Percentiles rank a stretch among this genome's conserved stretches.
Evolutionary conservation across 2,888 invertebrate genomes (phyloP).

Genomic region (Oligia latruncula): DNA sequence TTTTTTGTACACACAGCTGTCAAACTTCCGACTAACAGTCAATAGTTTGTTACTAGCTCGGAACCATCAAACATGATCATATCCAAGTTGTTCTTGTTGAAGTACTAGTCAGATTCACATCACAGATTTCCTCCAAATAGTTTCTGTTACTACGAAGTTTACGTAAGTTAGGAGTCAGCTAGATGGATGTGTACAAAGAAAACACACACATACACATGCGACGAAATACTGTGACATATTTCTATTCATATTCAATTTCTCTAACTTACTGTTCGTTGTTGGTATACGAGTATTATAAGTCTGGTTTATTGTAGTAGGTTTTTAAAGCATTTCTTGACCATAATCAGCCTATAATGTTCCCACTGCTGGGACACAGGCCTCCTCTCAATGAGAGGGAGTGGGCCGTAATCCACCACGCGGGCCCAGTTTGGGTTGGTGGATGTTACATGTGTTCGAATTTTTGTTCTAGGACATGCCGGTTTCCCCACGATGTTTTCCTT

Average conservation of each 20-base stretch:
- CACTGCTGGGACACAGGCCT: no score
- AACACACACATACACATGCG: not conserved
- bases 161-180: slow-evolving; percentile 52
- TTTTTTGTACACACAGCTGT: not conserved
- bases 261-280: not conserved
- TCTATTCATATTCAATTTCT: not conserved
- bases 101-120: slow-evolving; percentile 47
- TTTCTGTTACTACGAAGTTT: slow-evolving; percentile 49
- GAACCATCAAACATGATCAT: slow-evolving; percentile 50
- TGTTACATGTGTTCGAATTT: no score
- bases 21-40: slow-evolving; percentile 10
- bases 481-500: no score
- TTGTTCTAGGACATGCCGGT: no score
- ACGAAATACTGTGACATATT: not conserved
- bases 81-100: slow-evolving; percentile 41
- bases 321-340: no score
- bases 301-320: not conserved
- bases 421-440: no score
- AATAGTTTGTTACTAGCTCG: slow-evolving; percentile 12
- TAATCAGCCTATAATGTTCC: no score
- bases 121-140: slow-evolving; percentile 42
- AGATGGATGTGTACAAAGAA: slow-evolving; percentile 1
- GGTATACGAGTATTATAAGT: not conserved
- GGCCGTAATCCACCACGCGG: no score
- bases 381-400: no score